Evolutionary conservation across 2,888 invertebrate species (phyloP), one percentile per base, ranked within the genome.

Genomic region (Leptopilina drosophilae): DNA sequence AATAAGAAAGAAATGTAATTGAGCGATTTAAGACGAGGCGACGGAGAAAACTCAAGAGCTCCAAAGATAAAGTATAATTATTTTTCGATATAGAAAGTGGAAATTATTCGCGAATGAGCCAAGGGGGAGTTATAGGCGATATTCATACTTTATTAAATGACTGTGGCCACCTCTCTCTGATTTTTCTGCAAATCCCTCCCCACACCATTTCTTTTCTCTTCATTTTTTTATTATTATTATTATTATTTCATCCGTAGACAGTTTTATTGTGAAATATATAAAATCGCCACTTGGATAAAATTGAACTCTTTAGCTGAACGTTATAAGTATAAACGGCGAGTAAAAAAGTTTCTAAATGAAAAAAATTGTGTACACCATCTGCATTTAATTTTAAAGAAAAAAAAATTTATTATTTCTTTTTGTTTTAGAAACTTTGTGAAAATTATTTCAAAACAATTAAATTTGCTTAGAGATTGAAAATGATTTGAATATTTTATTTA

Each of bases 121-220:
- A 87, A 20, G 20, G 81, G 49, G 49, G 87, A 90, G 88, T 90
- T 91, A 91, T 91, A 89, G 91, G 89, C 90, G 91, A 91, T 91
- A 91, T 91, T 90, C 90, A 90, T 91, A 91, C 91, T 91, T 91
- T 91, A 91, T 91, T 91, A 91, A 91, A 91, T 88, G 88, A 84
- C 86, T 84, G 80, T 80, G 80, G 82, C 84, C 83, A 83, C 83
- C 83, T 83, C 83, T 69, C 56, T 73, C 73, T 73, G 73, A 73
- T 73, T 73, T 73, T 56, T 73, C 73, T 56, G 73, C 69, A 73
- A 84, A 85, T 84, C 82, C 81, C 82, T 80, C 12, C 49, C 82
- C 81, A 77, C 66, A 67, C 82, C 78, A 76, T 79, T 81, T 77
- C 81, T 65, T 77, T 79, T 42, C 42, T 42, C 42, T 42, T 42